Evolutionary conservation across 2,888 invertebrate genomes (phyloP).

Genomic region (Euplagia quadripunctaria): DNA sequence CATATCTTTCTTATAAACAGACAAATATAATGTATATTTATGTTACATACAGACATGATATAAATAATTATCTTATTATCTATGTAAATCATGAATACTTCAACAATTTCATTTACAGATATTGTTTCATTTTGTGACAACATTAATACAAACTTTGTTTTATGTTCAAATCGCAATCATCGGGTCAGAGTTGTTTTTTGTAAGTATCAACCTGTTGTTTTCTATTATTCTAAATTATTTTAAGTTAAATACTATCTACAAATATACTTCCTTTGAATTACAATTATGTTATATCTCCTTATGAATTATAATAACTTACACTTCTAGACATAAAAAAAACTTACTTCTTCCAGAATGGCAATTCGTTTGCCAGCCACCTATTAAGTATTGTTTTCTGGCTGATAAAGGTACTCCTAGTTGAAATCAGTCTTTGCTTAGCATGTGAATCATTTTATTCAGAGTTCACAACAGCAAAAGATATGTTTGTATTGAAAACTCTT

Average conservation of each 20-base stretch:
- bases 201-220: background rate
- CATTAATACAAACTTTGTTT: background rate
- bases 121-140: conserved; percentile 6
- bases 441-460: conserved; percentile 15
- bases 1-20: too few relatives aligned
- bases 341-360: background rate
- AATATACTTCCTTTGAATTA: background rate
- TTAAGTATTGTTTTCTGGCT: background rate
- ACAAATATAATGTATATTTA: too few relatives aligned
- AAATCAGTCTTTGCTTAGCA: background rate
- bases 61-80: background rate
- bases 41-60: too few relatives aligned
- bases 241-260: conserved; percentile 4
- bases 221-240: background rate
- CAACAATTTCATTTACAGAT: background rate
- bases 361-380: background rate
- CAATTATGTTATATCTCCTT: background rate
- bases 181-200: background rate
- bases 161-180: background rate
- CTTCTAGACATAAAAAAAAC: too few relatives aligned
- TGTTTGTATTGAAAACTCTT: background rate
- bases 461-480: conserved; percentile 16
- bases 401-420: background rate
- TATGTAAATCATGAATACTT: background rate
- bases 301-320: background rate